Evolutionary conservation across 2,888 invertebrate species (phyloP).

Genomic region (Piscicola geometra): DNA sequence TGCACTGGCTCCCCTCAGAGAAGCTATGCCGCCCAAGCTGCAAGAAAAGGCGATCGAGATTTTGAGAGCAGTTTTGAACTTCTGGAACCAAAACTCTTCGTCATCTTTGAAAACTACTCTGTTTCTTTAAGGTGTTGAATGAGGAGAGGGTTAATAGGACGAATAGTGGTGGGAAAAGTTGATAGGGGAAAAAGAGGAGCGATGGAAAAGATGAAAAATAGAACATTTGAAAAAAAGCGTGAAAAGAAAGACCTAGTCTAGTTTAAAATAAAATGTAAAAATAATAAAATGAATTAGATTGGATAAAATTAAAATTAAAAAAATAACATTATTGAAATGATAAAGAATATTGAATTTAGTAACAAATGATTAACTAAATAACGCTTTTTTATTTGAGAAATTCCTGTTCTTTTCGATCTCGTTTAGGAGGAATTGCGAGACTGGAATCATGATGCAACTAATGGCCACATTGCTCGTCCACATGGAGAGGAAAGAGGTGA

Average conservation of each 20-base stretch:
- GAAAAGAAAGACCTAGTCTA: too few species aligned
- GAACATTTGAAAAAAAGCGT: too few species aligned
- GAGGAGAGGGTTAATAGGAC: background rate
- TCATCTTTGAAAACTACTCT: background rate
- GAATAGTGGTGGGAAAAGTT: background rate
- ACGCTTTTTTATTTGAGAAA: background rate
- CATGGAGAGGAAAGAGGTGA: constrained; percentile 90
- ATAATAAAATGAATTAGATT: too few species aligned
- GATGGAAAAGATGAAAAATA: too few species aligned
- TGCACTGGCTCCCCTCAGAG: constrained; percentile 56
- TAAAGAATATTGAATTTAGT: too few species aligned
- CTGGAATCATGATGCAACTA: constrained; percentile 54
- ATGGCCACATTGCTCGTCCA: constrained; percentile 92
- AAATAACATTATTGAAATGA: too few species aligned
- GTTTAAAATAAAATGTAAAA: too few species aligned
- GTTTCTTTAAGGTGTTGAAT: background rate
- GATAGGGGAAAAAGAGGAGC: background rate
- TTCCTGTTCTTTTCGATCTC: constrained; percentile 60
- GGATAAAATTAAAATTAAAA: too few species aligned
- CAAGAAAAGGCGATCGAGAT: constrained; percentile 38
- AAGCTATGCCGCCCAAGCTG: constrained; percentile 56
- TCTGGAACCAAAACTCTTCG: constrained; percentile 31
- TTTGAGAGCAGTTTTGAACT: constrained; percentile 36
- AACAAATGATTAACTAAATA: too few species aligned
- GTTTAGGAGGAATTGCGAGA: constrained; percentile 57